These are phyloP conservation scores for Tetraneura akinire DNA, from an alignment of 1,140 invertebrate genomes.

Conservation along the genomic window DNA sequence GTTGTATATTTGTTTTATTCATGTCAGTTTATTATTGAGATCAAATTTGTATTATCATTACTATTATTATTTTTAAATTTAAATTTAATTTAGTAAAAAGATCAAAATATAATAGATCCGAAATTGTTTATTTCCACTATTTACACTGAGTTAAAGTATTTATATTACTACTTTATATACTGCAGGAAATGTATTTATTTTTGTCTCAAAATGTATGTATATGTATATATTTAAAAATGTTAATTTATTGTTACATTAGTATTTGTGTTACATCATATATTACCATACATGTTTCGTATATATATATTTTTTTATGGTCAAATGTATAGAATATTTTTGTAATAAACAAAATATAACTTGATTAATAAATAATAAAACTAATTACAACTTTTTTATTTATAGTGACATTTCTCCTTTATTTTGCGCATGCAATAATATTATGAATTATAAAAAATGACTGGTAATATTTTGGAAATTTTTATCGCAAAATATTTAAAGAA, in stretches of 20 bases:
- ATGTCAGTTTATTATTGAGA: background rate
- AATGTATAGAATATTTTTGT: constrained; percentile 43
- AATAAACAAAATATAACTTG: constrained; percentile 17
- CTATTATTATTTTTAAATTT: background rate
- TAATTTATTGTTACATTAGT: constrained; percentile 30
- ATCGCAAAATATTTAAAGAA: no score
- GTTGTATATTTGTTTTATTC: background rate
- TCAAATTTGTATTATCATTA: no score
- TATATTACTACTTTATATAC: background rate
- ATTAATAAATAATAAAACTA: constrained; percentile 27
- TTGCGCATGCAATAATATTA: no score
- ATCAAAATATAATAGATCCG: background rate
- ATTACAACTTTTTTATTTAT: background rate
- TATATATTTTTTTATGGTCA: constrained; percentile 33
- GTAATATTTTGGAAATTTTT: no score
- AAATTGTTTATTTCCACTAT: no score
- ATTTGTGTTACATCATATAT: background rate
- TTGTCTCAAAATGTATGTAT: background rate
- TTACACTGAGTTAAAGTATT: background rate
- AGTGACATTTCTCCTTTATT: no score
- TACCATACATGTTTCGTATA: constrained; percentile 19
- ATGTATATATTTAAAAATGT: background rate
- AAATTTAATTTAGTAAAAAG: background rate
- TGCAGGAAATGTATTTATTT: background rate
- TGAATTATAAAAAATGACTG: no score